Evolutionary conservation across 2,888 invertebrate species (phyloP).

Genomic region (Tortricodes alternella): DNA sequence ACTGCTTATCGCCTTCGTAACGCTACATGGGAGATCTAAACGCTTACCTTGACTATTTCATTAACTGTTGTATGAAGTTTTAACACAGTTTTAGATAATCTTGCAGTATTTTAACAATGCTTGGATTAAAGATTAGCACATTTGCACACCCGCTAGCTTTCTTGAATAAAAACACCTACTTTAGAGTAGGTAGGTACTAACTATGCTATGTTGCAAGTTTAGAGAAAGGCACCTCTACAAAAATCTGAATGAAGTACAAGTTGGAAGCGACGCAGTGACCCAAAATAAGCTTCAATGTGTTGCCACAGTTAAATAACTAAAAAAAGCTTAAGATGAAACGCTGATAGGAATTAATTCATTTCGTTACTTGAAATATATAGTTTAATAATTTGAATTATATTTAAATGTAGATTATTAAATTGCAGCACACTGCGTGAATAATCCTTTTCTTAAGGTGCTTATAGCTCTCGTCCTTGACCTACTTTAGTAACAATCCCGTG

Average conservation of each 20-base stretch:
- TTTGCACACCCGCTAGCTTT: slow-evolving; percentile 83
- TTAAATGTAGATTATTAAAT: not conserved
- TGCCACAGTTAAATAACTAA: slow-evolving; percentile 62
- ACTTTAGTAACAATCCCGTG: slow-evolving; percentile 55
- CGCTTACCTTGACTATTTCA: slow-evolving; percentile 79
- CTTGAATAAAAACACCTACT: slow-evolving; percentile 77
- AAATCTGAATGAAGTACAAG: slow-evolving; percentile 77
- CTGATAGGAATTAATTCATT: not conserved
- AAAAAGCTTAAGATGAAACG: slow-evolving; percentile 59
- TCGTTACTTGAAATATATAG: not conserved
- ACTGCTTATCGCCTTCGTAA: slow-evolving; percentile 61
- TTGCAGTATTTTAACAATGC: slow-evolving; percentile 52
- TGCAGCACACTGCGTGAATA: not conserved
- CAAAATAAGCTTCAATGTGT: slow-evolving; percentile 81
- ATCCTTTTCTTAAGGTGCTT: not conserved
- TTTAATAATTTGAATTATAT: not conserved
- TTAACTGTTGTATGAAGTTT: slow-evolving; percentile 62
- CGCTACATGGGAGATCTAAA: slow-evolving; percentile 51
- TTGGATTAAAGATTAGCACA: slow-evolving; percentile 61
- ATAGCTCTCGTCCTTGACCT: slow-evolving; percentile 60
- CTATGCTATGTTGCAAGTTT: slow-evolving; percentile 81
- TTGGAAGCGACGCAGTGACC: slow-evolving; percentile 80
- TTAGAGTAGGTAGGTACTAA: slow-evolving; percentile 36
- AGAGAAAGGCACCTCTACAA: slow-evolving; percentile 82
- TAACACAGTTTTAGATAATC: slow-evolving; percentile 55